Percentiles rank a stretch among this genome's conserved stretches.
Conservation (phyloP, 2,888 invertebrate genomes). For the Neoaliturus tenellus region DNA sequence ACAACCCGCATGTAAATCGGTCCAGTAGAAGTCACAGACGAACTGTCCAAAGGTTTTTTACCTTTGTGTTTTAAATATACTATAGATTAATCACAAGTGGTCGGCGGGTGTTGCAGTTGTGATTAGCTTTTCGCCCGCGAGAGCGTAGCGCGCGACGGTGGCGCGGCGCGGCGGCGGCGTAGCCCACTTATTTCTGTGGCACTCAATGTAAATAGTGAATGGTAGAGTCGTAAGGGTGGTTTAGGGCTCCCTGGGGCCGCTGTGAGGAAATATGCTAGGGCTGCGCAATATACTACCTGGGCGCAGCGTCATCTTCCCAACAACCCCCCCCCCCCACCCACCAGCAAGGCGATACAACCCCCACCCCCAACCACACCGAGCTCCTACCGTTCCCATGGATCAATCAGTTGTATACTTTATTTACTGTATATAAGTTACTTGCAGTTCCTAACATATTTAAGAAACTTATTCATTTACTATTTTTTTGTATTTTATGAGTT, state of each 20-base stretch:
- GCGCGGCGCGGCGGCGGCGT: not conserved
- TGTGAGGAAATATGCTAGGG: slow-evolving; percentile 40
- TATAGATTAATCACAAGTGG: too few species aligned
- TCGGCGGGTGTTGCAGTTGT: too few species aligned
- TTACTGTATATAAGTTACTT: not conserved
- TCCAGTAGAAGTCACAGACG: too few species aligned
- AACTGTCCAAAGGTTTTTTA: too few species aligned
- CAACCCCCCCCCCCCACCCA: not conserved
- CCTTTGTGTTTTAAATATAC: too few species aligned
- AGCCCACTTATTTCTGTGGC: slow-evolving; percentile 49
- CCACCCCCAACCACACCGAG: not conserved
- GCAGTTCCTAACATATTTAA: too few species aligned
- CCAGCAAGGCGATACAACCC: not conserved
- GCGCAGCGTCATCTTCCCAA: not conserved
- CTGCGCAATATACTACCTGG: slow-evolving; percentile 42
- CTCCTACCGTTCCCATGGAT: not conserved
- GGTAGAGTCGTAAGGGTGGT: slow-evolving; percentile 43
- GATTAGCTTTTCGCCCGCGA: not conserved
- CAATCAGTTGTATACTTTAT: not conserved
- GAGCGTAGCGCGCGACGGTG: not conserved
- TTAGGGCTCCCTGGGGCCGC: slow-evolving; percentile 40
- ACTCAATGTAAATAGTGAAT: slow-evolving; percentile 51
- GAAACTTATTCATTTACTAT: too few species aligned
- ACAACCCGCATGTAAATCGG: too few species aligned
- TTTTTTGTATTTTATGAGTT: too few species aligned